Base-by-base conservation (phyloP, 23 tunicate genomes). In the Botrylloides violaceus region DNA sequence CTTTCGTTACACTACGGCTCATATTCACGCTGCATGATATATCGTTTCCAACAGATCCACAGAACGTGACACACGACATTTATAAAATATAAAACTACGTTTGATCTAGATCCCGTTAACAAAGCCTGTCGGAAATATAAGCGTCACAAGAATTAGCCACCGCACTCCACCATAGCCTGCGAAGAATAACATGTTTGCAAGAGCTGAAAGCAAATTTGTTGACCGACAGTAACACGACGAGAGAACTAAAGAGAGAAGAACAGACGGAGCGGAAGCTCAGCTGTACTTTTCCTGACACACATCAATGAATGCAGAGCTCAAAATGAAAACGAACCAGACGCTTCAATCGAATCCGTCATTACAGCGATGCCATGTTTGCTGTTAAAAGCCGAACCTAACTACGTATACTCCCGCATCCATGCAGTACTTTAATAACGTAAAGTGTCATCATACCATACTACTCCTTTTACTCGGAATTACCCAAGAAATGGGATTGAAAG, bases 221-320 rank as follows among this genome's bases (percentile, higher is more conserved):
- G 70, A 63, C 70, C 70, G 70, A 63, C 33, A 63, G 70, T 63
- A 27, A 63, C 70, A 63, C 33, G 23, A 15, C 34, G 9, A 63
- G 70, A 63, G 35, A 63, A 63, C 3, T 3, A 9, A 28, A 33
- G 35, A 28, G 35, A 28, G 33, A 9, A 63, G 29, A 3, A 34
- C 33, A 33, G 29, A 33, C 32, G 70, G n/a, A 63, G 35, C 33
- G 70, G 70, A 63, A 63, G 35, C 32, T 34, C 70, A 63, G 70
- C 70, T 63, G 70, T 63, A 63, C 70, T 63, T 63, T 63, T 63
- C 70, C 70, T 63, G 70, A 33, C 35, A 63, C 33, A 34, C 70
- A 3, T 31, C 35, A 31, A 29, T 63, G 33, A 4, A 3, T 63
- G 20, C 70, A 63, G 70, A 4, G 70, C 35, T 15, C 36, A 63